These are phyloP conservation scores for Chrysomallon squamiferum DNA, from an alignment of 1,140 invertebrate species.

Conservation along the genomic window DNA sequence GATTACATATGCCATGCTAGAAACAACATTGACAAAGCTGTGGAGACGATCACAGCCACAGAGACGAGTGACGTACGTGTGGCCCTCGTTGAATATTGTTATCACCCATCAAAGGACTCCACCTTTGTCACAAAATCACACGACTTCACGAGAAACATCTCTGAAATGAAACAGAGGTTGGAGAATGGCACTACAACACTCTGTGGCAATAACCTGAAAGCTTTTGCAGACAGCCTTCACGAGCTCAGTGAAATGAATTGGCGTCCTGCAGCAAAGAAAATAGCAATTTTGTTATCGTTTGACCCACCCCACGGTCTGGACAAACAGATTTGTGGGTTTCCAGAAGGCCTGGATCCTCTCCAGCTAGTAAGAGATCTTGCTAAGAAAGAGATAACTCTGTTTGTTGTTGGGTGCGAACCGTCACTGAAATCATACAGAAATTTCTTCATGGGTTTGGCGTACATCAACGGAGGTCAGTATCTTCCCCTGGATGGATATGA, in stretches of 20 bases:
- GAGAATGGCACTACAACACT: conserved; percentile 34
- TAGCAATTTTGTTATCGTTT: conserved; percentile 50
- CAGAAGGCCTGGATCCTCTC: no score
- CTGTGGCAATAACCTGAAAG: conserved; percentile 52
- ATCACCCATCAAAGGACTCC: conserved; percentile 47
- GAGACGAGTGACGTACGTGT: conserved; percentile 49
- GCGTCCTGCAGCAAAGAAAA: conserved; percentile 49
- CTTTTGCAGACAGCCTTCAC: conserved; percentile 51
- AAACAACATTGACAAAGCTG: conserved; percentile 50
- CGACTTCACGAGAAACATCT: conserved; percentile 47
- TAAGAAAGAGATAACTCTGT: no score
- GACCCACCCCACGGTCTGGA: conserved; percentile 53
- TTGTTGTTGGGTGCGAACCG: no score
- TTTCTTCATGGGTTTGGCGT: no score
- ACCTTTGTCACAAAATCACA: conserved; percentile 47
- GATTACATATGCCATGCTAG: conserved; percentile 45
- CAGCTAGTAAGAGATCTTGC: no score
- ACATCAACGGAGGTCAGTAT: no score
- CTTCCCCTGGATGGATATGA: no score
- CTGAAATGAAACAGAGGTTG: conserved; percentile 49
- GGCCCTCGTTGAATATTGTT: conserved; percentile 53
- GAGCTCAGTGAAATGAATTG: conserved; percentile 48
- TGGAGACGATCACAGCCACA: conserved; percentile 46
- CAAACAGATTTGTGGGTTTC: no score
- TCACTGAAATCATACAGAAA: no score